phyloP scores from a whole-genome alignment of 2,888 invertebrate species.

The Cancer borealis region DNA sequence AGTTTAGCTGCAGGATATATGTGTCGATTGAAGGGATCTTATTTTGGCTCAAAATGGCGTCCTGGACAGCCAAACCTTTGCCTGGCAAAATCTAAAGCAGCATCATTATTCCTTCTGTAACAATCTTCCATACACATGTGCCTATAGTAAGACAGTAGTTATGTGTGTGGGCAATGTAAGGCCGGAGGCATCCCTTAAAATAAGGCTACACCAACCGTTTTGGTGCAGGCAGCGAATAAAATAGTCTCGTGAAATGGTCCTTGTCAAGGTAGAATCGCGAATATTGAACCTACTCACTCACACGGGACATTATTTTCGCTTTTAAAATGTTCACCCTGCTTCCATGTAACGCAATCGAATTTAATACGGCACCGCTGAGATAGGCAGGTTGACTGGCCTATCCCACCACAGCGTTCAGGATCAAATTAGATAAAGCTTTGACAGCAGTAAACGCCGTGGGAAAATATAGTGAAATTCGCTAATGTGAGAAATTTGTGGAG shows the following conservation, averaged over 20 bases:
- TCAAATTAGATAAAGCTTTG: not conserved
- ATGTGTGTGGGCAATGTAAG: not conserved
- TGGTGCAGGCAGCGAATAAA: conserved; percentile 61
- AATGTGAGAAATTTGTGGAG: conserved; percentile 66
- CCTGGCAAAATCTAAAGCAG: conserved; percentile 58
- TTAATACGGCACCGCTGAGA: not conserved
- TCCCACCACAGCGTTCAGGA: not conserved
- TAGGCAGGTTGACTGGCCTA: not conserved
- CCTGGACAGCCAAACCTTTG: conserved; percentile 53
- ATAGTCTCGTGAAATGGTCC: conserved; percentile 74
- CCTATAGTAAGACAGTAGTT: not conserved
- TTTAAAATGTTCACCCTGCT: not conserved
- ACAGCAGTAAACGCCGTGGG: not conserved
- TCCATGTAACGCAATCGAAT: too few species aligned
- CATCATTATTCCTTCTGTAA: not conserved
- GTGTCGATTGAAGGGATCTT: conserved; percentile 70
- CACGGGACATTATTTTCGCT: conserved; percentile 69
- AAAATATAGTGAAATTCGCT: conserved; percentile 65
- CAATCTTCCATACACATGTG: too few species aligned
- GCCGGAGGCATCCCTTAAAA: not conserved
- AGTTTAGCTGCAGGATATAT: not conserved
- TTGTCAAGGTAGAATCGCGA: conserved; percentile 49
- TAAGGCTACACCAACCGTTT: not conserved
- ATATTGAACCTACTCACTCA: conserved; percentile 56
- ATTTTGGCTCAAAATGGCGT: conserved; percentile 74